phyloP scores from a whole-genome alignment of 2,888 invertebrate genomes.

The Sesia bembeciformis region DNA sequence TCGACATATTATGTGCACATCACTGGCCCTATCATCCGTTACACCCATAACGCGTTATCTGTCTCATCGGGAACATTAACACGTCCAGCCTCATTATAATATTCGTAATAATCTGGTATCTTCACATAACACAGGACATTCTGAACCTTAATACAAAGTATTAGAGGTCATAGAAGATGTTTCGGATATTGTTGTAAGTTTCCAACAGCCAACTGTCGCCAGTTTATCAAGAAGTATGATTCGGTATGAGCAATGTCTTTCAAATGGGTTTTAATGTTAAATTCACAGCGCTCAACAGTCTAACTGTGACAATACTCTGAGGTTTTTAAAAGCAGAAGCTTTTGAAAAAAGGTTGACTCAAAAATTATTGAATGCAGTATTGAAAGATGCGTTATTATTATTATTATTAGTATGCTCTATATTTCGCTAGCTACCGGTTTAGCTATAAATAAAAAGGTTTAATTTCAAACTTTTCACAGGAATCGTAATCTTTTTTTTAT shows the following conservation, averaged over 20 bases:
- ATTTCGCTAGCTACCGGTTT: too few species aligned
- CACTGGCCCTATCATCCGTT: constrained; percentile 24
- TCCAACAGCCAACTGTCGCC: neutral
- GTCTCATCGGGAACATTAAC: constrained; percentile 55
- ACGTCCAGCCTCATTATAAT: constrained; percentile 57
- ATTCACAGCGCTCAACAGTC: too few species aligned
- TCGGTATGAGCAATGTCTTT: neutral
- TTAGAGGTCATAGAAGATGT: neutral
- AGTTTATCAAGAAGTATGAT: neutral
- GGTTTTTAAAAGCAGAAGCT: too few species aligned
- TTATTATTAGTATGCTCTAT: too few species aligned
- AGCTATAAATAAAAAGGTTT: too few species aligned
- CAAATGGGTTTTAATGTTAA: neutral
- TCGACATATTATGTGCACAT: constrained; percentile 9
- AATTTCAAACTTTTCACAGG: too few species aligned
- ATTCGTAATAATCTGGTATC: constrained; percentile 15
- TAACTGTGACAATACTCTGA: too few species aligned
- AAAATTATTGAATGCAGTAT: too few species aligned
- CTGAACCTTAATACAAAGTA: neutral
- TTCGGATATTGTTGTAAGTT: neutral
- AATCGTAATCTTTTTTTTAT: too few species aligned
- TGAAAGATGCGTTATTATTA: too few species aligned
- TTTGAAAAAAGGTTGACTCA: too few species aligned
- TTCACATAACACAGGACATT: neutral
- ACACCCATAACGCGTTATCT: constrained; percentile 47